Evolutionary conservation across 2,113 vertebrate genomes (phyloP).

Genomic region (Lathamus discolor): DNA sequence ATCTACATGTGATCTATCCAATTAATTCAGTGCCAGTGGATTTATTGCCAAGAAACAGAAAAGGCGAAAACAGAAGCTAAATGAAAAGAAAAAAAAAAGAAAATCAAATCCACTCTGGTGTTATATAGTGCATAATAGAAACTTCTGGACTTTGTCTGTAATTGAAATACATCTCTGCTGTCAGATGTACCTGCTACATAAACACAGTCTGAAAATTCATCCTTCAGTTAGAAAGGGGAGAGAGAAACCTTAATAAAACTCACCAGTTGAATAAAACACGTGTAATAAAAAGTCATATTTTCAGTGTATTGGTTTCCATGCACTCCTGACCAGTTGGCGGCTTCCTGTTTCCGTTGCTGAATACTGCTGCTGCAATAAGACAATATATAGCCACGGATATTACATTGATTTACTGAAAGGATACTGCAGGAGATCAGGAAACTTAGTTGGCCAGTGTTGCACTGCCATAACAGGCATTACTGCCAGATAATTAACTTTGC

Average conservation of each 20-base stretch:
- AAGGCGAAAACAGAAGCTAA: conserved; percentile 9
- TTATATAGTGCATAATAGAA: neutral
- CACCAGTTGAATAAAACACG: neutral
- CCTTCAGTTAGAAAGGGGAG: conserved; percentile 15
- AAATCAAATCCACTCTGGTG: neutral
- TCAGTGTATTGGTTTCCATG: neutral
- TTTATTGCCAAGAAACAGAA: neutral
- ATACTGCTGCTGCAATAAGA: neutral
- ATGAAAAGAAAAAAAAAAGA: neutral
- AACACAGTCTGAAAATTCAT: neutral
- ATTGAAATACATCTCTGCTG: conserved; percentile 8
- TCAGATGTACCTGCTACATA: neutral
- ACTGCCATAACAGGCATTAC: conserved; percentile 63
- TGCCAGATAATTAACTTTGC: conserved; percentile 80
- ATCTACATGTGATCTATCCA: neutral
- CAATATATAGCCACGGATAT: conserved; percentile 32
- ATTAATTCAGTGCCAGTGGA: neutral
- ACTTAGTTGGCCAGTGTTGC: conserved; percentile 54
- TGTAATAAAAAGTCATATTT: neutral
- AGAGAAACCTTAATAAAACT: neutral
- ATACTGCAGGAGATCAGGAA: conserved; percentile 58
- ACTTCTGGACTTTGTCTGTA: conserved; percentile 7
- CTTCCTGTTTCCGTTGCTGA: conserved; percentile 46
- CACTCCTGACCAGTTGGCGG: neutral
- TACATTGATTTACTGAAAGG: conserved; percentile 71